Evolutionary conservation across 1,140 invertebrate species (phyloP).

Genomic region (Pristionchus pacificus): DNA sequence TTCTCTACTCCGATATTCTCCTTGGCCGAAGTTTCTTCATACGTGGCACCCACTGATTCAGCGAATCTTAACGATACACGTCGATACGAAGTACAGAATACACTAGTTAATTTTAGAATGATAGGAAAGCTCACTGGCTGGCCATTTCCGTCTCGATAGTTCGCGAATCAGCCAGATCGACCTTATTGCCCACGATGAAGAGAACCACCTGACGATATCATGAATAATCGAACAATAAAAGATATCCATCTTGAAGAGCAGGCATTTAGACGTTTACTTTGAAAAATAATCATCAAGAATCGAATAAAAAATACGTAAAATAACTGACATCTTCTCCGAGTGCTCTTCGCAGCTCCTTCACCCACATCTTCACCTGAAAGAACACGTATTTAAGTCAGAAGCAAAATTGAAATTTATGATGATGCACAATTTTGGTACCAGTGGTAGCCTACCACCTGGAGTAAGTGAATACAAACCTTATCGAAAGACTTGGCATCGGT

Average conservation of each 20-base stretch:
- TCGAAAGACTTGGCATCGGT: constrained; percentile 93
- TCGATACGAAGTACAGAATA: constrained; percentile 9
- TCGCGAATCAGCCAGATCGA: constrained; percentile 85
- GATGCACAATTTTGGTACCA: too few species aligned
- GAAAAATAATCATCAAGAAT: too few species aligned
- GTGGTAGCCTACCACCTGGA: too few species aligned
- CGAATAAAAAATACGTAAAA: not conserved
- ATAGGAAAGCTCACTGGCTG: constrained; percentile 67
- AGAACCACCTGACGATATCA: constrained; percentile 71
- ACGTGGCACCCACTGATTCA: constrained; percentile 82
- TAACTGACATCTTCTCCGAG: constrained; percentile 68
- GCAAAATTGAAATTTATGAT: too few species aligned
- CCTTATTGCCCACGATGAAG: constrained; percentile 94
- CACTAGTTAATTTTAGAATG: not conserved
- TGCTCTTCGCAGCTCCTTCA: constrained; percentile 93
- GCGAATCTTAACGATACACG: constrained; percentile 70
- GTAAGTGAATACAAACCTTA: constrained; percentile 73
- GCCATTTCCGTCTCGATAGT: constrained; percentile 78
- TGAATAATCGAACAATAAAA: not conserved
- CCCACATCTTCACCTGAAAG: constrained; percentile 88
- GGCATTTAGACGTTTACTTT: not conserved
- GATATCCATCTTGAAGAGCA: not conserved
- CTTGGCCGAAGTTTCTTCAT: constrained; percentile 92
- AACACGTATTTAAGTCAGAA: too few species aligned
- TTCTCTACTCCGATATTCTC: constrained; percentile 85